These are phyloP conservation scores for Drosophila busckii DNA, from an alignment of 1,140 invertebrate genomes.

Conservation along the genomic window DNA sequence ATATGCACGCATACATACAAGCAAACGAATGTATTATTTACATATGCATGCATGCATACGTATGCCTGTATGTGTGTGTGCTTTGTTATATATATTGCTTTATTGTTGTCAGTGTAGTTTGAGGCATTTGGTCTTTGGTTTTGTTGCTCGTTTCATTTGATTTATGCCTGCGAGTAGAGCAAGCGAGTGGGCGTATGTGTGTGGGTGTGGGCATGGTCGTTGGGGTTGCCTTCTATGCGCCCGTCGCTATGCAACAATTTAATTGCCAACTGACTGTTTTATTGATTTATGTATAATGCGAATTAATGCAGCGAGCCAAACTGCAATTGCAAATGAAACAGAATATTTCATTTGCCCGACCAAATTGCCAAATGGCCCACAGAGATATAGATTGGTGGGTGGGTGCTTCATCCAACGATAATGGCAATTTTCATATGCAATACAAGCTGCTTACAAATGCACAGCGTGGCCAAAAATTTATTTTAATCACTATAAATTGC, in stretches of 20 bases:
- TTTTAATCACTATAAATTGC: conserved; percentile 24
- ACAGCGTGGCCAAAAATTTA: conserved; percentile 9
- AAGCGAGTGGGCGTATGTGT: conserved; percentile 37
- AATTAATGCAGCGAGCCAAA: conserved; percentile 44
- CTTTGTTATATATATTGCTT: conserved; percentile 18
- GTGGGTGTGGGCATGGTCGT: not conserved
- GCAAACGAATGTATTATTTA: conserved; percentile 34
- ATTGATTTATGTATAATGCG: conserved; percentile 61
- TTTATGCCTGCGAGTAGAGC: conserved; percentile 48
- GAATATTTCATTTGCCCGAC: conserved; percentile 2
- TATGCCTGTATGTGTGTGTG: conserved; percentile 22
- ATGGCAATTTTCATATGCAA: not conserved
- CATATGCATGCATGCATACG: conserved; percentile 13
- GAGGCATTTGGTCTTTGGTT: conserved; percentile 11
- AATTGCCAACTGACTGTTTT: conserved; percentile 63
- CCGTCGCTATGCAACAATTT: conserved; percentile 59
- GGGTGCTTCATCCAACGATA: too few relatives aligned
- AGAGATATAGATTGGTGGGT: too few relatives aligned
- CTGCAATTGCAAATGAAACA: conserved; percentile 2
- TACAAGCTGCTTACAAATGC: not conserved
- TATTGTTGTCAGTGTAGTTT: conserved; percentile 21
- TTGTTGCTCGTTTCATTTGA: conserved; percentile 56
- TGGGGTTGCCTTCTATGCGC: not conserved
- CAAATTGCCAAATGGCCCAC: not conserved
- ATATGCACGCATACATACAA: conserved; percentile 3